Base-by-base conservation (phyloP, 1,140 invertebrate genomes). In the Drosophila cardini region DNA sequence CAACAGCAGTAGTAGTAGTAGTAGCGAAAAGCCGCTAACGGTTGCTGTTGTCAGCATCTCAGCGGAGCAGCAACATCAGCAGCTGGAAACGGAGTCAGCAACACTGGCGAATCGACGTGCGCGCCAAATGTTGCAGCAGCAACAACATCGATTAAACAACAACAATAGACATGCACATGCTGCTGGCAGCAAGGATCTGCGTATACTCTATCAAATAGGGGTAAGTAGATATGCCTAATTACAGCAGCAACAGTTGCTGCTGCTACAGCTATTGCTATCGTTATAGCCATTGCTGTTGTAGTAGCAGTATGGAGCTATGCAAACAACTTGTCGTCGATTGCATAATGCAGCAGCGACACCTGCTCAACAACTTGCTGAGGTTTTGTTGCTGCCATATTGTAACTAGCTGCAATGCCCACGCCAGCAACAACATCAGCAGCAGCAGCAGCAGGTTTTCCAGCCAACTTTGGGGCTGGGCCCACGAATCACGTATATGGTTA, bases 151-250 rank as follows among this genome's bases (percentile, higher is more conserved):
- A 21, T 36, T 63, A 0, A 72, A 36, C 50, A 81, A 61, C 73
- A 70, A 26, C 74, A 76, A 64, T 63, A 76, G 56, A 56, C 79
- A 75, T 50, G 71, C 72, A 40, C 72, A 76, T 68, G 40, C 18
- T 30, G 50, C 48, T 13, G 43, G 21, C 43, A 55, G 50, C 13
- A 87, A 90, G 76, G 76, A 91, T 77, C 56, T 90, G 40, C 79
- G 90, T 46, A 90, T 91, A 61, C 78, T 91, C 64, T 91, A 91
- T 68, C 90, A 91, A 91, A 85, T 91, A 57, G 90, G 90, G 89
- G 90, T 91, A 78, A 91, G 90, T 89, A 34, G 7, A 8, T 15
- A 10, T 61, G 46, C 15, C 76, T 77, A 83, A 82, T 82, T 73
- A 71, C 67, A 53, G 63, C 56, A 15, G 52, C 60, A 72, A 55